Percentiles rank a stretch among this genome's conserved stretches.
Conservation (phyloP, 2,888 invertebrate species). For the Brassicogethes aeneus region DNA sequence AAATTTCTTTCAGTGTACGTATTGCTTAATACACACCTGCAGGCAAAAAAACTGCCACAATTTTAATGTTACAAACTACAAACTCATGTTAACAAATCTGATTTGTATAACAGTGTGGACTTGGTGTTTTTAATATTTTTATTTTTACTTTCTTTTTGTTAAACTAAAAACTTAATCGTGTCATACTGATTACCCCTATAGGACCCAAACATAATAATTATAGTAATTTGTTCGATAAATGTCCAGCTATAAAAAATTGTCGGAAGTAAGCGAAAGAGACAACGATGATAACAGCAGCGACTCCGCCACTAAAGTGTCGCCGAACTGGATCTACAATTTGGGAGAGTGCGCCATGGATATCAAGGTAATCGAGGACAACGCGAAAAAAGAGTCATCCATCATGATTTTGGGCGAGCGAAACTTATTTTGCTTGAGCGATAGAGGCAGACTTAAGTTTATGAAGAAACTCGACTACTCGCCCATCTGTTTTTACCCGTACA, state of each 20-base stretch:
- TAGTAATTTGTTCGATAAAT: neutral
- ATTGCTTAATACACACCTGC: too few relatives aligned
- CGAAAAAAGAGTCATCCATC: constrained; percentile 60
- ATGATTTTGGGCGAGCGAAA: constrained; percentile 78
- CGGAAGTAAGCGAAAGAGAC: constrained; percentile 60
- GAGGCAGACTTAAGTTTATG: constrained; percentile 71
- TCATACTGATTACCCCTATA: too few relatives aligned
- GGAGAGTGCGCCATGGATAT: constrained; percentile 52
- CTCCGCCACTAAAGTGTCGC: constrained; percentile 50
- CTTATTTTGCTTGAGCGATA: constrained; percentile 71
- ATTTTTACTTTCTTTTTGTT: neutral
- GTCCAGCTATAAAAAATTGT: constrained; percentile 65
- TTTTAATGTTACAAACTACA: too few relatives aligned
- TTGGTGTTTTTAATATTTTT: too few relatives aligned
- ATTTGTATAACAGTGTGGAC: too few relatives aligned
- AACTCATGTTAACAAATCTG: too few relatives aligned
- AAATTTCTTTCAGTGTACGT: too few relatives aligned
- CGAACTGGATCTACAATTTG: constrained; percentile 76
- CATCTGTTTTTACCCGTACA: constrained; percentile 63
- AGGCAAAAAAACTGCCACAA: too few relatives aligned
- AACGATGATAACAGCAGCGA: constrained; percentile 48
- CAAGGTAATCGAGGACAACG: constrained; percentile 32
- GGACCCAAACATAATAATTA: neutral
- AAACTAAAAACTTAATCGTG: neutral
- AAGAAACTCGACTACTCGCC: constrained; percentile 81